Evolutionary conservation across 2,113 vertebrate genomes (phyloP).

Genomic region (Vanacampus margaritifer): DNA sequence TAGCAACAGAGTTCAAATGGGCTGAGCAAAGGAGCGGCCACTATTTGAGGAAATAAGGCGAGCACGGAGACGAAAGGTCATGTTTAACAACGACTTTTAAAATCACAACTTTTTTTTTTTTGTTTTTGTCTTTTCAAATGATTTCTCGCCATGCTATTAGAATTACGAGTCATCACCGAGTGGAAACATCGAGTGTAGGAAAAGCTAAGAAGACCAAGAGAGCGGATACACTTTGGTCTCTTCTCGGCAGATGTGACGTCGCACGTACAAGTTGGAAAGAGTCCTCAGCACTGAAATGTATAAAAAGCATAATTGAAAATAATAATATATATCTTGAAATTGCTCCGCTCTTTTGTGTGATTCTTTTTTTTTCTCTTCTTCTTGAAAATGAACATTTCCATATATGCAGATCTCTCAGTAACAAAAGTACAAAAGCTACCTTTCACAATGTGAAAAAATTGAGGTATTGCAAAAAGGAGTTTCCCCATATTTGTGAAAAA

Average conservation of each 20-base stretch:
- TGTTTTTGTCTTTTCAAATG: constrained; percentile 53
- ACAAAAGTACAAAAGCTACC: constrained; percentile 99
- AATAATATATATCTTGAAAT: constrained; percentile 98
- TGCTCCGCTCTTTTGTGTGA: constrained; percentile 80
- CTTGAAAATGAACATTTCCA: constrained; percentile 92
- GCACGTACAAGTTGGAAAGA: constrained; percentile 90
- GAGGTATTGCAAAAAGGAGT: constrained; percentile 99
- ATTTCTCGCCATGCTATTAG: constrained; percentile 78
- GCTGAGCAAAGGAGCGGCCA: background rate
- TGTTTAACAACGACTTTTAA: constrained; percentile 47
- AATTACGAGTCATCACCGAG: constrained; percentile 70
- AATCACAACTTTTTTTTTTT: constrained; percentile 66
- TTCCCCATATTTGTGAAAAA: constrained; percentile 99
- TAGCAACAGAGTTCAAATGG: background rate
- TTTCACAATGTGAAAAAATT: constrained; percentile 99
- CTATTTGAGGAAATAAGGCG: constrained; percentile 1
- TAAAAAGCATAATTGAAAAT: constrained; percentile 99
- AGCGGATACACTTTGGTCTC: constrained; percentile 87
- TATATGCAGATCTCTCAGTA: constrained; percentile 99
- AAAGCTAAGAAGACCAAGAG: constrained; percentile 76
- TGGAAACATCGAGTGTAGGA: constrained; percentile 85
- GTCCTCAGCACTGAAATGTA: constrained; percentile 99
- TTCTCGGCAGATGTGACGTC: constrained; percentile 97
- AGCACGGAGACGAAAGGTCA: constrained; percentile 73
- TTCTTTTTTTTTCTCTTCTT: constrained; percentile 51